Base-by-base conservation (phyloP, 2,888 invertebrate species). In the Argyresthia albistria region DNA sequence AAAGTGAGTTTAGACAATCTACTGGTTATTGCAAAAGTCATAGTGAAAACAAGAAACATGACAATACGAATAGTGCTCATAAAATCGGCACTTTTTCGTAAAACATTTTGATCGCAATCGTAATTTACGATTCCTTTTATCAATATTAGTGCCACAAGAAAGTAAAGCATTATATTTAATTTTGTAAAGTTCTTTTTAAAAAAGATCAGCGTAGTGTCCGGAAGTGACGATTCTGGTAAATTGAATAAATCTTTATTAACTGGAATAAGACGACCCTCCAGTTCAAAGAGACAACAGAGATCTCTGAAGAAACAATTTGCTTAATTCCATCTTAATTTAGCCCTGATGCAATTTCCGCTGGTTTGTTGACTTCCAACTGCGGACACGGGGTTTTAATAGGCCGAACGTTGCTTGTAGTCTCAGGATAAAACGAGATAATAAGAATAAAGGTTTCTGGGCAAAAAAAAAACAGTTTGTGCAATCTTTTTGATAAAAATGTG, bases 261-360 rank as follows among this genome's bases (percentile, higher is more conserved):
- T 25, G 25, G 25, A 25, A 25, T 25, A 25, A 15, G 16, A 14
- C 10, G 14, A 16, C 8, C 16, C 9, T 10, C n/a, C 35, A n/a
- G 25, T 50, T 48, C 25, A 50, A 50, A 42, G 42, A 53, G 53
- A 42, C n/a, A 50, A 50, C 42, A 36, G 14, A 35, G 12, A 16
- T 11, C 35, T 11, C 16, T 39, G 9, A 15, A 42, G 67, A 67
- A 69, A 67, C 70, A 73, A 74, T 77, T 76, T 72, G 64, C 70
- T 66, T 76, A 79, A 78, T 73, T 75, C 72, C 50, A 60, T 67
- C 71, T 76, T 77, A 78, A 80, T 79, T 78, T 76, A 69, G 65
- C 66, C 69, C 8, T 39, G 9, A 39, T 39, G 39, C 39, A 3
- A 39, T 39, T n/a, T 39, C 39, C 3, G 39, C 8, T 39, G 9